These are phyloP conservation scores for Drosophila falleni DNA, from an alignment of 2,888 invertebrate genomes.

Conservation along the genomic window DNA sequence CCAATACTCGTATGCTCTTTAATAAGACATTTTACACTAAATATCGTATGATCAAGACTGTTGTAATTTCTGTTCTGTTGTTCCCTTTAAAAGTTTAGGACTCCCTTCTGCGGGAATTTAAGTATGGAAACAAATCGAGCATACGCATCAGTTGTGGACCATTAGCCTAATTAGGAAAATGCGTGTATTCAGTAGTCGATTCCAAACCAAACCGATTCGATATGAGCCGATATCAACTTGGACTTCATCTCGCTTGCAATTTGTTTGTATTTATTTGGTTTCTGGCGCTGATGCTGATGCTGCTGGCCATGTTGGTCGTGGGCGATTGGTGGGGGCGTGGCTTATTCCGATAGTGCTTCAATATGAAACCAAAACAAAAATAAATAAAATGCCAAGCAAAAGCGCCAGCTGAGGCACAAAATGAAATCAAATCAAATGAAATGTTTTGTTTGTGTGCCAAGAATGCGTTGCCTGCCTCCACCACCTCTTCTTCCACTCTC, in stretches of 20 bases:
- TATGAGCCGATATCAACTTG: conserved; percentile 33
- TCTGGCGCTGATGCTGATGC: conserved; percentile 14
- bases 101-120: conserved; percentile 6
- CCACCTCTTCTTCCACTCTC: conserved; percentile 1
- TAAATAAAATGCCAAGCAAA: conserved; percentile 39
- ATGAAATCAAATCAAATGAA: conserved; percentile 37
- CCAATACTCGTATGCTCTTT: too few species aligned
- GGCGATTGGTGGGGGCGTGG: conserved; percentile 10
- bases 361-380: conserved; percentile 49
- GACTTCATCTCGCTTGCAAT: conserved; percentile 49
- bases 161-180: conserved; percentile 55
- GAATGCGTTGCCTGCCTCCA: conserved; percentile 50
- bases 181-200: conserved; percentile 18
- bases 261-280: conserved; percentile 36
- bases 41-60: too few species aligned
- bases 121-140: conserved; percentile 22
- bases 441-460: conserved; percentile 65
- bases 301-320: not conserved
- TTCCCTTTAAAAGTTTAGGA: conserved; percentile 18
- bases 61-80: not conserved
- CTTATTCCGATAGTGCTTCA: conserved; percentile 47
- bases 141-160: conserved; percentile 37
- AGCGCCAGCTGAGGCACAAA: conserved; percentile 16
- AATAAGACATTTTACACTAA: too few species aligned
- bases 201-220: conserved; percentile 19